Percentiles rank a stretch among this genome's conserved stretches.
phyloP scores from a whole-genome alignment of 2,113 vertebrate species.

The Sarotherodon lohbergeri region DNA sequence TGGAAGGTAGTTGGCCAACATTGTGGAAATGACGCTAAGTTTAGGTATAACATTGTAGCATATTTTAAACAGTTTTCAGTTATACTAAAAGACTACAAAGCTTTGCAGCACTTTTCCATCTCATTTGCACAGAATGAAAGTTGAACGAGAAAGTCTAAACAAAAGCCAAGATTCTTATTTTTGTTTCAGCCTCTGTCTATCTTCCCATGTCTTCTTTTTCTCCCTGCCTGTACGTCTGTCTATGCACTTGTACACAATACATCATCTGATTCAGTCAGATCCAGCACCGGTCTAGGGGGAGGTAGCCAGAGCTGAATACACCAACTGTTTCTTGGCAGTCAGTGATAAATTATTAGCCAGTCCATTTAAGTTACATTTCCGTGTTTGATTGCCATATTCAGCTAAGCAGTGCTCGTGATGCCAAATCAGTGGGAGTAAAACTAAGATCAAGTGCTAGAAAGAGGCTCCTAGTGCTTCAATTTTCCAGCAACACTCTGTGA shows the following conservation, averaged over 20 bases:
- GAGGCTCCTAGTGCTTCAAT: constrained; percentile 29
- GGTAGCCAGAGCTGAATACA: constrained; percentile 30
- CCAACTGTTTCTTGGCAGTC: constrained; percentile 60
- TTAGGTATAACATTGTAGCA: background rate
- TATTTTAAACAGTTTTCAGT: background rate
- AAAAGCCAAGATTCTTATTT: background rate
- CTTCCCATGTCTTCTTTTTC: background rate
- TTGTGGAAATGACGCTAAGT: background rate
- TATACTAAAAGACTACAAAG: background rate
- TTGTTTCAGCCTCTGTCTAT: background rate
- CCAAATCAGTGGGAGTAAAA: constrained; percentile 54
- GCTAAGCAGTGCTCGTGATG: constrained; percentile 18
- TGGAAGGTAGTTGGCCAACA: background rate
- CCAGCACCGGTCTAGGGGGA: constrained; percentile 27
- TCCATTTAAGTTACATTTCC: constrained; percentile 61
- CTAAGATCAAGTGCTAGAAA: constrained; percentile 53
- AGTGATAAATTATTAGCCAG: constrained; percentile 50
- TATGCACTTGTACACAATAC: constrained; percentile 23
- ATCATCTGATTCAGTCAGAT: constrained; percentile 21
- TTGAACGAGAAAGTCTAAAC: constrained; percentile 13
- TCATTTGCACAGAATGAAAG: background rate
- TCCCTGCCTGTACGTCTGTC: background rate
- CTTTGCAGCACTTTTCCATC: background rate
- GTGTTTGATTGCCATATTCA: constrained; percentile 59
- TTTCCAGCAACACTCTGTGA: constrained; percentile 18